phyloP scores from a whole-genome alignment of 2,113 vertebrate species.

The Orientallactaga bullata region DNA sequence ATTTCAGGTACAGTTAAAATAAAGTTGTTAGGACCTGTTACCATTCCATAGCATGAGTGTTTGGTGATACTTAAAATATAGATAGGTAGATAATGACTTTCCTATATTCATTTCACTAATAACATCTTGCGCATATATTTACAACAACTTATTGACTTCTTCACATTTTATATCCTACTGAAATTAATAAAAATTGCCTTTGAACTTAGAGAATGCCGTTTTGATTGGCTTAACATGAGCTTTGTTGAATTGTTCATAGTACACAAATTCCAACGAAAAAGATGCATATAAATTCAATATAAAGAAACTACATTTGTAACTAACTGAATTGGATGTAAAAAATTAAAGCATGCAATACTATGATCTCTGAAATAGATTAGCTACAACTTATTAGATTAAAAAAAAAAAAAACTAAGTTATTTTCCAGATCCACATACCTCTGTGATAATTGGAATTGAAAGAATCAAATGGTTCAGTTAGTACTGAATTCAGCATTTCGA shows the following conservation, averaged over 20 bases:
- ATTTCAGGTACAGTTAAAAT: conserved; percentile 33
- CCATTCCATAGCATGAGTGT: background rate
- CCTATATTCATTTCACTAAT: background rate
- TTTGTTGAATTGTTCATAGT: background rate
- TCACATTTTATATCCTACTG: background rate
- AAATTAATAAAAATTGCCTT: background rate
- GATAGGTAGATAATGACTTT: background rate
- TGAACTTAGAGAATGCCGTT: background rate
- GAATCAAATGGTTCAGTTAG: conserved; percentile 63
- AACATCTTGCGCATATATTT: background rate
- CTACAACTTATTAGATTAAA: conserved; percentile 60
- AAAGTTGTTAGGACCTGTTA: background rate
- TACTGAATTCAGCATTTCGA: conserved; percentile 4
- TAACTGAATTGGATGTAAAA: background rate
- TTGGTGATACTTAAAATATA: background rate
- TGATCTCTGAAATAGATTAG: background rate
- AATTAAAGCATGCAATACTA: background rate
- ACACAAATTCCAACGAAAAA: background rate
- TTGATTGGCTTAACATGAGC: background rate
- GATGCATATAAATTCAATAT: background rate
- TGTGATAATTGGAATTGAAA: conserved; percentile 54
- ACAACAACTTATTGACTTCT: background rate
- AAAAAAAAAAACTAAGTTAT: conserved; percentile 60
- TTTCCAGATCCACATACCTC: conserved; percentile 27
- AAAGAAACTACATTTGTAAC: conserved; percentile 19